Evolutionary conservation across 1,140 invertebrate genomes (phyloP).

Genomic region (Heliconius congener): DNA sequence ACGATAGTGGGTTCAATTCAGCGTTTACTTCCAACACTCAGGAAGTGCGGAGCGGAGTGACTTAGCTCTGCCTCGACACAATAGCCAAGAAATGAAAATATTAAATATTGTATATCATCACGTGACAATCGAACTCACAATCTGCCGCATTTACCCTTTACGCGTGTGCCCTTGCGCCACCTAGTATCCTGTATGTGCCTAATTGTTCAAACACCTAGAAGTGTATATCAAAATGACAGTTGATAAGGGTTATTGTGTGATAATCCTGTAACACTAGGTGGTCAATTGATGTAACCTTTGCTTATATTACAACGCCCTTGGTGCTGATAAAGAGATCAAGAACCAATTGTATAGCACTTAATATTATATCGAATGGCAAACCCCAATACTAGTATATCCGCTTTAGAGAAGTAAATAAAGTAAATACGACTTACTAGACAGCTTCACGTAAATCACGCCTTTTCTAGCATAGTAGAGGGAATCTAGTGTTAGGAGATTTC

Average conservation of each 20-base stretch:
- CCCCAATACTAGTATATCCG: not conserved
- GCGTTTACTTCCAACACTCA: too few relatives aligned
- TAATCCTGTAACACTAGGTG: constrained; percentile 18
- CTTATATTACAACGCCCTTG: constrained; percentile 17
- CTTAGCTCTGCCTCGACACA: too few relatives aligned
- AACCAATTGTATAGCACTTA: not conserved
- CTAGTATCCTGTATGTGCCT: too few relatives aligned
- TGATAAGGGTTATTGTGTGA: constrained; percentile 11
- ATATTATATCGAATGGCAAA: not conserved
- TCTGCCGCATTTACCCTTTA: too few relatives aligned
- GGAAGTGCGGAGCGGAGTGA: too few relatives aligned
- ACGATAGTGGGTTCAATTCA: too few relatives aligned
- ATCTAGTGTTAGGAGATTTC: not conserved
- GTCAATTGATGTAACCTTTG: constrained; percentile 20
- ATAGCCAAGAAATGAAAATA: too few relatives aligned
- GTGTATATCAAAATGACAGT: not conserved
- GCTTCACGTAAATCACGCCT: too few relatives aligned
- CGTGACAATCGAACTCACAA: too few relatives aligned
- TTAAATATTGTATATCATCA: too few relatives aligned
- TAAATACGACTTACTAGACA: not conserved
- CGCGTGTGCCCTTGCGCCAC: too few relatives aligned
- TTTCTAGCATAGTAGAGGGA: too few relatives aligned
- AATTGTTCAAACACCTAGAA: not conserved
- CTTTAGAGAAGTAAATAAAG: not conserved
- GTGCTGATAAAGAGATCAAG: not conserved